These are phyloP conservation scores for Aphodius granarius DNA, from an alignment of 2,888 invertebrate genomes.

Conservation along the genomic window DNA sequence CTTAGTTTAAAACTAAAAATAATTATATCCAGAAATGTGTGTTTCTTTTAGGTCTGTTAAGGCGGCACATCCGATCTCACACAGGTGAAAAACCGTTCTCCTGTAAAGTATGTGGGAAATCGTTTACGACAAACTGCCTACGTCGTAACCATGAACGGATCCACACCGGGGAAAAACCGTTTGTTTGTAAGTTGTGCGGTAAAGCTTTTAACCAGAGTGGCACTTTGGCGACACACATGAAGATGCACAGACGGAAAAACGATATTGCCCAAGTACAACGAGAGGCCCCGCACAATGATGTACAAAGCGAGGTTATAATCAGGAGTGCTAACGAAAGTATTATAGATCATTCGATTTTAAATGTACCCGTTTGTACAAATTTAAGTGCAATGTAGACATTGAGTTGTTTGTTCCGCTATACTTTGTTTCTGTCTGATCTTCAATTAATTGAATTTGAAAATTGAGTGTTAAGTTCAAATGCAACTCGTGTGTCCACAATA, in stretches of 20 bases:
- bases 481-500: no score
- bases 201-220: constrained; percentile 46
- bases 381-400: neutral
- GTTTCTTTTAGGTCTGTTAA: constrained; percentile 42
- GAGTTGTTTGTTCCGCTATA: neutral
- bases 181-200: constrained; percentile 44
- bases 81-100: constrained; percentile 47
- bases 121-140: constrained; percentile 44
- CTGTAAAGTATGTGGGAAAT: constrained; percentile 42
- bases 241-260: constrained; percentile 20
- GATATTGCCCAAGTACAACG: neutral
- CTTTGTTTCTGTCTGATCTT: neutral
- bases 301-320: neutral
- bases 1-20: no score
- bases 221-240: constrained; percentile 43
- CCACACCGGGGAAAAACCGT: constrained; percentile 48
- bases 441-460: no score
- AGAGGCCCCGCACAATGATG: neutral
- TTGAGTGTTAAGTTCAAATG: no score
- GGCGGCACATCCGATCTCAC: constrained; percentile 45
- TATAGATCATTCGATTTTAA: neutral
- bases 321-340: neutral
- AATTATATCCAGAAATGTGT: no score
- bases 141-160: constrained; percentile 43
- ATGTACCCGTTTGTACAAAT: neutral